Evolutionary conservation across 1,140 invertebrate genomes (phyloP).

Genomic region (Rhagoletis zephyria): DNA sequence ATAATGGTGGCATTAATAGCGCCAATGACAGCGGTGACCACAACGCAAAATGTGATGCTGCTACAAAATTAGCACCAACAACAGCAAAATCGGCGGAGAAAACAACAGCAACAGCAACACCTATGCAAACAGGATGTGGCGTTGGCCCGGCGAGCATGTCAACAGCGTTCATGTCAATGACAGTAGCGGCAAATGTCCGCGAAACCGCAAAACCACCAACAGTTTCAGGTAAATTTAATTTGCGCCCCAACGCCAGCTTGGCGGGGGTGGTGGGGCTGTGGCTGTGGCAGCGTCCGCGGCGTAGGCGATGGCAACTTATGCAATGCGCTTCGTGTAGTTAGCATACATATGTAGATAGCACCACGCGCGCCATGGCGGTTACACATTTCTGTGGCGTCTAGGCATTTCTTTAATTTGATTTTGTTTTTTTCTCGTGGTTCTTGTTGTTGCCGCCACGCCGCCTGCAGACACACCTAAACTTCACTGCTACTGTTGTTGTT

Average conservation of each 20-base stretch:
- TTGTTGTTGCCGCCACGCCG: not conserved
- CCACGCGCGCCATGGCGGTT: no score
- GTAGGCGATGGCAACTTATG: not conserved
- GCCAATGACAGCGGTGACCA: slow-evolving; percentile 65
- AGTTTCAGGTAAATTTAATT: slow-evolving; percentile 68
- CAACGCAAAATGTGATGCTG: not conserved
- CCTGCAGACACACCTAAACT: not conserved
- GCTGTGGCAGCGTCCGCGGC: not conserved
- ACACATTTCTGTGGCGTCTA: not conserved
- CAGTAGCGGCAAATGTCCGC: slow-evolving; percentile 59
- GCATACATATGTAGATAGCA: no score
- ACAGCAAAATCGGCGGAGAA: slow-evolving; percentile 10
- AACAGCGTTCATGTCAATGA: slow-evolving; percentile 38
- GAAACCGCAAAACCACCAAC: slow-evolving; percentile 64
- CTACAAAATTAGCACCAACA: not conserved
- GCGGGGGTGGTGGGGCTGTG: not conserved
- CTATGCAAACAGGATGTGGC: slow-evolving; percentile 63
- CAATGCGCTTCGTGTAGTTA: no score
- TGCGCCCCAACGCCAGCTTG: slow-evolving; percentile 36
- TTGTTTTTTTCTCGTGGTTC: not conserved
- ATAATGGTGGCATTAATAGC: slow-evolving; percentile 56
- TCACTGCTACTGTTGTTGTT: not conserved
- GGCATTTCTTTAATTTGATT: not conserved
- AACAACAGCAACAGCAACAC: slow-evolving; percentile 68
- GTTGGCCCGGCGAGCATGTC: slow-evolving; percentile 28